Evolutionary conservation across 2,113 vertebrate species (phyloP).

Genomic region (Chitala chitala): DNA sequence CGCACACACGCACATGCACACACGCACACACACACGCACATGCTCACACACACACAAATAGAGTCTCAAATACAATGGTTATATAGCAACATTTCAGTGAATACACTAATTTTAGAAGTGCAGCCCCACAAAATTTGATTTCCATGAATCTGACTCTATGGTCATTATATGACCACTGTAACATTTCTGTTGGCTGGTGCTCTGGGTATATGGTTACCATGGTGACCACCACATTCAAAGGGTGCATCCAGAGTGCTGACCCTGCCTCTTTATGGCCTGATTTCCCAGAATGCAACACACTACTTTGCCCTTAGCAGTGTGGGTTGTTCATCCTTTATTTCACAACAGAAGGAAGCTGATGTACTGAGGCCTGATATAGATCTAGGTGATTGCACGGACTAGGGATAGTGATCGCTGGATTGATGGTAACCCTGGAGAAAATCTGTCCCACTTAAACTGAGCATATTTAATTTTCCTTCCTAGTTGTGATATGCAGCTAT

Average conservation of each 20-base stretch:
- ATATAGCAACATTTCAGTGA: too few relatives aligned
- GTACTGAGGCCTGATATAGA: not conserved
- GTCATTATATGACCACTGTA: not conserved
- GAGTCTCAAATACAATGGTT: too few relatives aligned
- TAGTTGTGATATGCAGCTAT: not conserved
- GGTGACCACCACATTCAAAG: not conserved
- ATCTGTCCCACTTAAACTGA: slow-evolving; percentile 11
- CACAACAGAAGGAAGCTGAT: not conserved
- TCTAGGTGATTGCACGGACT: not conserved
- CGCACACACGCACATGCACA: too few relatives aligned
- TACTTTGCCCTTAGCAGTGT: not conserved
- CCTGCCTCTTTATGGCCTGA: not conserved
- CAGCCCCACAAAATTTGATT: too few relatives aligned
- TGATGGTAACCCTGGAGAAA: not conserved
- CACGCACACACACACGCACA: too few relatives aligned
- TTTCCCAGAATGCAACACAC: not conserved
- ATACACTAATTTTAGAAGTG: too few relatives aligned
- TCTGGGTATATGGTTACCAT: not conserved
- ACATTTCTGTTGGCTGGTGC: not conserved
- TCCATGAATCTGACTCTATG: too few relatives aligned
- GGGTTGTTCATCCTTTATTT: not conserved
- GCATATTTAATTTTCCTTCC: not conserved
- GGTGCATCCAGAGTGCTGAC: not conserved
- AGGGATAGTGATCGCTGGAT: not conserved
- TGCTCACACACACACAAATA: too few relatives aligned